Conservation (phyloP, 1,140 invertebrate species). For the Drosophila parvula region DNA sequence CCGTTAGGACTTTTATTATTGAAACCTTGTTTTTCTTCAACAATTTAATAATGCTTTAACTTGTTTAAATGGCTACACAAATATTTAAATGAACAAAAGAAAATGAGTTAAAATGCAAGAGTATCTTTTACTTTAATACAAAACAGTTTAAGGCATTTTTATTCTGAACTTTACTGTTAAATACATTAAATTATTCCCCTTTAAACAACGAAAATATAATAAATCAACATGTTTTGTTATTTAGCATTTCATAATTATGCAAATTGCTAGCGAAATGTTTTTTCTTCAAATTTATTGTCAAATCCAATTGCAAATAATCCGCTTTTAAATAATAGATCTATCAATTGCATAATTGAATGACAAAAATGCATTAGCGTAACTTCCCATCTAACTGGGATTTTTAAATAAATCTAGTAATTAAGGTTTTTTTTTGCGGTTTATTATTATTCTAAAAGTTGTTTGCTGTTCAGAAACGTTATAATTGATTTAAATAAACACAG, state of each 20-base stretch:
- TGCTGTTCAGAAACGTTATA: slow-evolving; percentile 5
- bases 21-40: not conserved
- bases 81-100: not conserved
- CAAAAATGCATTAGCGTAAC: slow-evolving; percentile 1
- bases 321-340: slow-evolving; percentile 7
- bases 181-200: not conserved
- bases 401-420: slow-evolving; percentile 32
- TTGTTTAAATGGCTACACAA: not conserved
- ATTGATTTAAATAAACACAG: slow-evolving; percentile 40
- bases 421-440: slow-evolving; percentile 6
- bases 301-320: slow-evolving; percentile 7
- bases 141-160: not conserved
- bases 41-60: not conserved
- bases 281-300: slow-evolving; percentile 10
- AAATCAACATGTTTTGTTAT: not conserved
- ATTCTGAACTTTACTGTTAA: not conserved
- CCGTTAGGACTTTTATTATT: no score
- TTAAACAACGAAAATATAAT: not conserved
- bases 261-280: not conserved
- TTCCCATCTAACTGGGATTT: slow-evolving; percentile 3
- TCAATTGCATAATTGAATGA: slow-evolving; percentile 19
- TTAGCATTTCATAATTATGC: not conserved
- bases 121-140: not conserved
- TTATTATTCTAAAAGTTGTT: slow-evolving; percentile 6
- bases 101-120: not conserved